A percentile compares a stretch with the other conserved stretches of the same genome.
Conservation (phyloP, 2,888 invertebrate species). For the Sphinx pinastri region DNA sequence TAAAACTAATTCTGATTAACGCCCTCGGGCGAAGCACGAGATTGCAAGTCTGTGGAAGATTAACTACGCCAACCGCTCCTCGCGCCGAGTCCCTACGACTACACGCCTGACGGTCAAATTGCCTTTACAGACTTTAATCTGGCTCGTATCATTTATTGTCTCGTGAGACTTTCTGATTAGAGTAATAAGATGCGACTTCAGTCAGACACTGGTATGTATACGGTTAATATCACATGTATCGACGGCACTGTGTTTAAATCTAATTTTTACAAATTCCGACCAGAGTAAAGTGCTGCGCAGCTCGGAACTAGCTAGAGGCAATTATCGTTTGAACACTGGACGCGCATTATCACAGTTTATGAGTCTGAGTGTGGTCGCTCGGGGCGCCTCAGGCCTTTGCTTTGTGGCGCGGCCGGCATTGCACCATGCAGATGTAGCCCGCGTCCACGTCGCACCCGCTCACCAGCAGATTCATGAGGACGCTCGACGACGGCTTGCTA, state of each 20-base stretch:
- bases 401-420: slow-evolving; percentile 84
- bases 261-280: slow-evolving; percentile 58
- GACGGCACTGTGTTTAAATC: slow-evolving; percentile 65
- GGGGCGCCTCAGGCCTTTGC: slow-evolving; percentile 68
- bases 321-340: slow-evolving; percentile 74
- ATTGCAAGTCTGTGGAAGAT: slow-evolving; percentile 63
- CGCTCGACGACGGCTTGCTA: slow-evolving; percentile 87
- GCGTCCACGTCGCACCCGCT: slow-evolving; percentile 97
- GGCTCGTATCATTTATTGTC: slow-evolving; percentile 56
- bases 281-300: slow-evolving; percentile 51
- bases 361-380: slow-evolving; percentile 41
- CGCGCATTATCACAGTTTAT: slow-evolving; percentile 80
- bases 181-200: slow-evolving; percentile 45
- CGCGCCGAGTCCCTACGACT: slow-evolving; percentile 50
- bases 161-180: slow-evolving; percentile 45
- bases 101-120: slow-evolving; percentile 48
- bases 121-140: slow-evolving; percentile 56
- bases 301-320: slow-evolving; percentile 53
- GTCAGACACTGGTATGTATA: slow-evolving; percentile 54
- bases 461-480: slow-evolving; percentile 97
- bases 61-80: slow-evolving; percentile 57
- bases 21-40: slow-evolving; percentile 61
- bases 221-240: slow-evolving; percentile 70
- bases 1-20: slow-evolving; percentile 54
- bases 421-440: slow-evolving; percentile 94